A percentile compares a stretch with the other conserved stretches of the same genome.
These are phyloP conservation scores for Falcunculus frontatus DNA, from an alignment of 2,113 vertebrate species.

Conservation along the genomic window DNA sequence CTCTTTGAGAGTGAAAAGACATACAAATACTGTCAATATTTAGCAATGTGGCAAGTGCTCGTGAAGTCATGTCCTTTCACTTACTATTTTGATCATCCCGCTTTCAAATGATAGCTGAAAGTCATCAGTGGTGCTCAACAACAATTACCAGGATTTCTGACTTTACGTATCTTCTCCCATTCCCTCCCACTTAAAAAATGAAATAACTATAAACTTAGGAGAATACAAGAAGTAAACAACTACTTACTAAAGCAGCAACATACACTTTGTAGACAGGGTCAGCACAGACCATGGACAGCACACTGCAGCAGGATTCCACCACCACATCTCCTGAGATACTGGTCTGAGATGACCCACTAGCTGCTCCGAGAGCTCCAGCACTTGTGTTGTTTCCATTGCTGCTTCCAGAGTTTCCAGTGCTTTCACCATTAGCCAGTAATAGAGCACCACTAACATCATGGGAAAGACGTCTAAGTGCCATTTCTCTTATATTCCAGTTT, in stretches of 20 bases:
- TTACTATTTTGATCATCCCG: background rate
- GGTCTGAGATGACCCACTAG: constrained; percentile 70
- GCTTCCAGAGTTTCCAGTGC: constrained; percentile 77
- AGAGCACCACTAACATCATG: constrained; percentile 89
- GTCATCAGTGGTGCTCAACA: background rate
- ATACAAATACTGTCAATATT: background rate
- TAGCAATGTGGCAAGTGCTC: background rate
- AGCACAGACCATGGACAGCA: constrained; percentile 87
- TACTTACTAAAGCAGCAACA: constrained; percentile 90
- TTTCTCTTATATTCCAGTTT: constrained; percentile 91
- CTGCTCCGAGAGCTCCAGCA: constrained; percentile 57
- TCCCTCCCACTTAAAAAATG: background rate
- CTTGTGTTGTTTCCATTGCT: constrained; percentile 51
- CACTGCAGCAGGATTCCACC: constrained; percentile 86
- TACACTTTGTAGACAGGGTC: constrained; percentile 94
- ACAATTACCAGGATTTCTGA: background rate
- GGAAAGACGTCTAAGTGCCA: constrained; percentile 87
- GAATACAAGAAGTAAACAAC: background rate
- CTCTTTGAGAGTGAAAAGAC: background rate
- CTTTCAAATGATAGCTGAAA: background rate
- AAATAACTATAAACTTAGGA: background rate
- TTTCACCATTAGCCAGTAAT: constrained; percentile 86
- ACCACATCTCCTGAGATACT: constrained; percentile 81
- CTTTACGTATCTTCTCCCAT: background rate
- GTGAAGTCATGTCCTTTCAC: background rate